These are phyloP conservation scores for Junonia oenone DNA, from an alignment of 2,888 invertebrate species.

Conservation along the genomic window DNA sequence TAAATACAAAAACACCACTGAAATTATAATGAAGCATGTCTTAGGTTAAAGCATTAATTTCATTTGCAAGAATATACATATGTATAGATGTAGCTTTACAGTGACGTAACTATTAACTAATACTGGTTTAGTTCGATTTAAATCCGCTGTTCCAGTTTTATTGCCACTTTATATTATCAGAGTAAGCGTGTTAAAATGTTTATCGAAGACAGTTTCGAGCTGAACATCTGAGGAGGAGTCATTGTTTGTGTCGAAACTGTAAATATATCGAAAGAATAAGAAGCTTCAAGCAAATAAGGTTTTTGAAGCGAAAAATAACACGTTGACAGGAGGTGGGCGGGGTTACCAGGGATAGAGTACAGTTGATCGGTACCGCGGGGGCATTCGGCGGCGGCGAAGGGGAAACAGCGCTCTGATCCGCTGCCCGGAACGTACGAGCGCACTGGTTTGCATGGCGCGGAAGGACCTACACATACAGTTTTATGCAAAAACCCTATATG, in stretches of 20 bases:
- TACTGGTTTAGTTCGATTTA: no score
- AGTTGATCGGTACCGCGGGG: slow-evolving; percentile 60
- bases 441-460: slow-evolving; percentile 60
- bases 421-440: slow-evolving; percentile 58
- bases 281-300: slow-evolving; percentile 42
- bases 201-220: no score
- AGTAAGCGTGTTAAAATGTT: background rate
- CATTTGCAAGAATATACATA: no score
- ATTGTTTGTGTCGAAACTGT: background rate
- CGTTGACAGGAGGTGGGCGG: slow-evolving; percentile 38
- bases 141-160: background rate
- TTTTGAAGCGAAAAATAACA: slow-evolving; percentile 47
- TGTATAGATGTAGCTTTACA: no score
- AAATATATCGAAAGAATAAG: slow-evolving; percentile 16
- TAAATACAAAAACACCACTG: no score
- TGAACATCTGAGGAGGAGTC: background rate
- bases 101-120: no score
- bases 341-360: slow-evolving; percentile 69
- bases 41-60: no score
- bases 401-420: slow-evolving; percentile 63
- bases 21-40: no score
- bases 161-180: background rate
- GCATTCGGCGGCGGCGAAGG: slow-evolving; percentile 53
- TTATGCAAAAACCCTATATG: slow-evolving; percentile 14
- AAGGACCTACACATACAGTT: slow-evolving; percentile 58